phyloP scores from a whole-genome alignment of 2,113 vertebrate species.

The Pipa parva region DNA sequence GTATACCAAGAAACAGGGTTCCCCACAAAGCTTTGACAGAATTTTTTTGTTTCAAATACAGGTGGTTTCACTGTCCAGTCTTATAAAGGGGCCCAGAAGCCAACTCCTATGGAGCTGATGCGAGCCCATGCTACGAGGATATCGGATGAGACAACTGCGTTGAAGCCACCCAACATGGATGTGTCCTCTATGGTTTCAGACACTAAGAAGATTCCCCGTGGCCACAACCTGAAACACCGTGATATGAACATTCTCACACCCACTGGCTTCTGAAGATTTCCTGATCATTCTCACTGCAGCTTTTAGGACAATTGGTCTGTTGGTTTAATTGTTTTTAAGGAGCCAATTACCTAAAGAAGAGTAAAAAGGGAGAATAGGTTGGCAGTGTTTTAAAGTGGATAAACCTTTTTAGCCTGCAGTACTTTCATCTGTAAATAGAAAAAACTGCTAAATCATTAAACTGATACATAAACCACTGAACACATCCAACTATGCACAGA shows the following conservation, averaged over 20 bases:
- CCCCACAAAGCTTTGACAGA: not conserved
- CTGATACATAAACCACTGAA: not conserved
- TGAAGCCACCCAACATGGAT: constrained; percentile 80
- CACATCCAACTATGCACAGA: not conserved
- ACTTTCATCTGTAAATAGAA: too few species aligned
- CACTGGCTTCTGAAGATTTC: constrained; percentile 73
- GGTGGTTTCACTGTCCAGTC: constrained; percentile 80
- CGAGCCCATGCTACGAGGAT: constrained; percentile 73
- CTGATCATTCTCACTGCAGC: not conserved
- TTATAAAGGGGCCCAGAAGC: constrained; percentile 81
- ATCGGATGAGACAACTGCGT: constrained; percentile 66
- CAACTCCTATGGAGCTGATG: constrained; percentile 82
- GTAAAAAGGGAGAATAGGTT: not conserved
- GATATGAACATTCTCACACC: constrained; percentile 88
- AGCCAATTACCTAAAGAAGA: too few species aligned
- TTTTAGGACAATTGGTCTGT: not conserved
- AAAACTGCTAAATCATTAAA: not conserved
- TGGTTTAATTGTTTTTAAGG: not conserved
- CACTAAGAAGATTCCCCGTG: constrained; percentile 60
- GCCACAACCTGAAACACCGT: constrained; percentile 79
- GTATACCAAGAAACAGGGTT: too few species aligned
- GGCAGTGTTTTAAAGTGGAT: not conserved
- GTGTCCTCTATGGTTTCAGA: constrained; percentile 57
- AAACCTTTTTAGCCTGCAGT: not conserved
- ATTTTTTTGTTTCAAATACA: constrained; percentile 38